These are phyloP conservation scores for Holacanthus passer DNA, from an alignment of 2,113 vertebrate genomes.

Conservation along the genomic window DNA sequence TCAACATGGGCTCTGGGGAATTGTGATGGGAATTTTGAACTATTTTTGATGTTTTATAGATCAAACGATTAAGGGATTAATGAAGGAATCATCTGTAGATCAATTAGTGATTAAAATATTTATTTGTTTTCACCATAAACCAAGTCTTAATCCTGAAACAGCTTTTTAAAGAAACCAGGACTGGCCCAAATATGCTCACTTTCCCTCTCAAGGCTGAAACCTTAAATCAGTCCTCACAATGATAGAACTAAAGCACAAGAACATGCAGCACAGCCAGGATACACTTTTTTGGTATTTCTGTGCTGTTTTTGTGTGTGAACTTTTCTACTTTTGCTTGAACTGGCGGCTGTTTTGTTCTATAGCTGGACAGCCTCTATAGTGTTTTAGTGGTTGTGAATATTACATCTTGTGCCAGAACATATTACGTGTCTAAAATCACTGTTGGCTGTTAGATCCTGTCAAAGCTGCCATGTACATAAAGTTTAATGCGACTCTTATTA, in stretches of 20 bases:
- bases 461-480: conserved; percentile 74
- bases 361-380: conserved; percentile 45
- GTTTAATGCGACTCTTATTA: conserved; percentile 75
- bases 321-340: conserved; percentile 50
- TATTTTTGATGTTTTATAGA: too few species aligned
- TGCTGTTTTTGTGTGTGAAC: conserved; percentile 48
- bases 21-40: too few species aligned
- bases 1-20: too few species aligned
- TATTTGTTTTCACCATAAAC: background rate
- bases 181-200: background rate
- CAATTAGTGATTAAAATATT: background rate
- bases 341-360: conserved; percentile 32
- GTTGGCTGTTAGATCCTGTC: conserved; percentile 75
- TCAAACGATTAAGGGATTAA: too few species aligned
- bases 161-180: background rate
- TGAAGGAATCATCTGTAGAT: too few species aligned
- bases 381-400: conserved; percentile 75
- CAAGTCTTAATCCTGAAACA: background rate
- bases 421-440: conserved; percentile 72
- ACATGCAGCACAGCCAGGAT: background rate
- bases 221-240: background rate
- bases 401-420: conserved; percentile 66
- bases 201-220: background rate
- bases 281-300: background rate
- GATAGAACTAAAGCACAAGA: background rate